phyloP scores from a whole-genome alignment of 2,797 vertebrate genomes.

The Falco novaeseelandiae region DNA sequence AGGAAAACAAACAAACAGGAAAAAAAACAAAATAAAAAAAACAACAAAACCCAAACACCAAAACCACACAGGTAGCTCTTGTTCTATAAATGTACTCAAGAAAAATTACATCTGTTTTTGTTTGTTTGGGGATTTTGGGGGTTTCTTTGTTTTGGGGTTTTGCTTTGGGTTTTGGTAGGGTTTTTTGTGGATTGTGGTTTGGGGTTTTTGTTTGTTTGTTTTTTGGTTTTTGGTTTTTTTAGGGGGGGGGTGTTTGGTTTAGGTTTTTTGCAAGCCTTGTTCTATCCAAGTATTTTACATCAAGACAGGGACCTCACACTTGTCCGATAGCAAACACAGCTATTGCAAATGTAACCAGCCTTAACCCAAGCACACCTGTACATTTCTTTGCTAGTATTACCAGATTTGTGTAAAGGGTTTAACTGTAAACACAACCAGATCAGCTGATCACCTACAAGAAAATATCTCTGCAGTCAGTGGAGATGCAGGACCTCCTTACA shows the following conservation, averaged over 20 bases:
- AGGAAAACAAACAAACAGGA: neutral
- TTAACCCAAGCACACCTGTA: neutral
- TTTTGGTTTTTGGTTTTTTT: too few relatives aligned
- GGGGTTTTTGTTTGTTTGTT: too few relatives aligned
- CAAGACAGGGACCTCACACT: neutral
- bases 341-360: neutral
- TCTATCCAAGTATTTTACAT: neutral
- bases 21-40: too few relatives aligned
- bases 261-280: neutral
- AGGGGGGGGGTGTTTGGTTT: too few relatives aligned
- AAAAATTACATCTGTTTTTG: neutral
- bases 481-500: neutral
- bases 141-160: neutral
- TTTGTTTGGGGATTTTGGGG: neutral
- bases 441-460: neutral
- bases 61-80: neutral
- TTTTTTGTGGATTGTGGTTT: neutral
- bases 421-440: neutral
- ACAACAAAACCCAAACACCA: neutral
- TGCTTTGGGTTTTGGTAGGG: neutral
- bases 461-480: neutral
- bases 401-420: neutral
- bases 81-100: neutral
- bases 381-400: neutral
- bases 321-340: neutral